Evolutionary conservation across 2,888 invertebrate genomes (phyloP).

Genomic region (Abrostola tripartita): DNA sequence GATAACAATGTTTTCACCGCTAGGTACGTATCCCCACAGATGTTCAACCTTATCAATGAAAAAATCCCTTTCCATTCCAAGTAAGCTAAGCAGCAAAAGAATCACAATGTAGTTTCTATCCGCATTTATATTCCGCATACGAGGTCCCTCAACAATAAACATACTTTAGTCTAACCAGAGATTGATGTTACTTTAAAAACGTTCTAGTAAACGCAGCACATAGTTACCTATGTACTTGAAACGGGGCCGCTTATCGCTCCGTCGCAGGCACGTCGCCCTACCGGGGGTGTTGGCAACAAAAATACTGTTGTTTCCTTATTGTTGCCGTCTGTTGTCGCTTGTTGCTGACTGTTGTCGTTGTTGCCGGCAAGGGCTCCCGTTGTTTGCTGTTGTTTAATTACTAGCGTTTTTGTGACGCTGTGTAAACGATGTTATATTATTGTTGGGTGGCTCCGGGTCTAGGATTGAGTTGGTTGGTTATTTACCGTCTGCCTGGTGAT

Average conservation of each 20-base stretch:
- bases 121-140: slow-evolving; percentile 5
- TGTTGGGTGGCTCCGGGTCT: slow-evolving; percentile 54
- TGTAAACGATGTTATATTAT: slow-evolving; percentile 63
- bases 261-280: slow-evolving; percentile 71
- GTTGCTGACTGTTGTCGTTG: slow-evolving; percentile 66
- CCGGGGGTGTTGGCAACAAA: slow-evolving; percentile 78
- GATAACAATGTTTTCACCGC: too few relatives aligned
- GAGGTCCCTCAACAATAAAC: slow-evolving; percentile 25
- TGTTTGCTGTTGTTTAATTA: slow-evolving; percentile 81
- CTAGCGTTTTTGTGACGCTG: slow-evolving; percentile 72
- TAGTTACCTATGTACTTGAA: slow-evolving; percentile 44
- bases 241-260: slow-evolving; percentile 75
- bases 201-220: slow-evolving; percentile 49
- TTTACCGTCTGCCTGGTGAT: not conserved
- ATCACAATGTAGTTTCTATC: not conserved
- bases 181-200: slow-evolving; percentile 58
- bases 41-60: too few relatives aligned
- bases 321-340: slow-evolving; percentile 61
- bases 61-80: not conserved
- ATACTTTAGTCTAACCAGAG: slow-evolving; percentile 33
- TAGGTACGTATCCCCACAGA: too few relatives aligned
- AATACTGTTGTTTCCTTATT: slow-evolving; percentile 81
- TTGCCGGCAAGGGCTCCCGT: slow-evolving; percentile 70
- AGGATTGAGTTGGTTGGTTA: slow-evolving; percentile 25
- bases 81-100: not conserved